A percentile compares a stretch with the other conserved stretches of the same genome.
Conservation (phyloP, 2,888 invertebrate genomes). For the Enchytraeus crypticus region DNA sequence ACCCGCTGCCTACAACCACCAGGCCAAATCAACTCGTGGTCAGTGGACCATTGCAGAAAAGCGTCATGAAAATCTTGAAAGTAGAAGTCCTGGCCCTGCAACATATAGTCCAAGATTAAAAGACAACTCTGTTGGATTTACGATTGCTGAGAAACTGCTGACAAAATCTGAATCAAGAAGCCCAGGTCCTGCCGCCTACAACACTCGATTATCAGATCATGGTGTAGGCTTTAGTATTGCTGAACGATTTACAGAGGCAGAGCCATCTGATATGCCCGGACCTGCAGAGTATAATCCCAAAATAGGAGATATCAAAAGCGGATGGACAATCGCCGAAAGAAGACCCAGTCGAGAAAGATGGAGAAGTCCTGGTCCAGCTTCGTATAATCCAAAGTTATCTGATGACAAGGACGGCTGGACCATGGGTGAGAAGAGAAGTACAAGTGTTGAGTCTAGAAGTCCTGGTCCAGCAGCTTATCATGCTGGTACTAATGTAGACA, state of each 20-base stretch:
- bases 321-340: not conserved
- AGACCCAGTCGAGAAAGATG: not conserved
- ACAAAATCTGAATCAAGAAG: not conserved
- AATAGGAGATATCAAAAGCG: not conserved
- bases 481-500: not conserved
- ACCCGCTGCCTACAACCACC: not conserved
- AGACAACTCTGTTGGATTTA: not conserved
- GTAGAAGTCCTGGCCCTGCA: not conserved
- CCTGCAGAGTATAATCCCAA: not conserved
- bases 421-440: not conserved
- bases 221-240: not conserved
- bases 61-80: not conserved
- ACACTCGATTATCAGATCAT: not conserved
- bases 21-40: no score
- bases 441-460: not conserved
- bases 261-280: not conserved
- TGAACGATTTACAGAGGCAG: not conserved
- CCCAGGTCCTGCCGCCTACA: constrained; percentile 4
- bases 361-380: not conserved
- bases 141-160: not conserved
- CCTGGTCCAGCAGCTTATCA: not conserved
- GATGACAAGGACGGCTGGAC: not conserved
- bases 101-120: not conserved
- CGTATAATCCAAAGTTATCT: not conserved
- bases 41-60: not conserved